Evolutionary conservation across 2,113 vertebrate genomes (phyloP), one percentile per base, ranked within the genome.

Genomic region (Falco punctatus): DNA sequence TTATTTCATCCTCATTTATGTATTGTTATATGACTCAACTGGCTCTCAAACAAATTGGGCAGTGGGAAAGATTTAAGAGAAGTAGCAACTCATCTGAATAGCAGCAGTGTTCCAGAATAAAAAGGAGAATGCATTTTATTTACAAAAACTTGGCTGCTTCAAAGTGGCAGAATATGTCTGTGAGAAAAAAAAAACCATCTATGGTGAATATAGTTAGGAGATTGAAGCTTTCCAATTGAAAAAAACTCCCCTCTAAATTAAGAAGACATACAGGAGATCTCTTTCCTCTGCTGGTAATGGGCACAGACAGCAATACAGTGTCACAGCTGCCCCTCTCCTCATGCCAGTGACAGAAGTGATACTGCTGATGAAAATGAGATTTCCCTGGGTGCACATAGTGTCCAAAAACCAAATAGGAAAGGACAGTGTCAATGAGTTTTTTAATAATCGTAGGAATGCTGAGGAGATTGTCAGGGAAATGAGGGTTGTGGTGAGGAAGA

Each of bases 91-190:
- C 64, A 91, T 95, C 57, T 49, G 57, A 92, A 73, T 75, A 61
- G 55, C 80, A 80, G 35, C 38, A 64, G 18, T 78, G 94, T 94
- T 57, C 54, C 40, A 80, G 81, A 73, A 65, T 17, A 66, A 73
- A 66, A 49, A 81, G 27, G 38, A 88, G 90, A 93, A 91, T 3
- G 1, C 13, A 51, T 94, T 85, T 61, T 82, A 75, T 84, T 92
- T 80, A 59, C 83, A 72, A 81, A 94, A 86, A 10, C 35, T 86
- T 61, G 27, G 9, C 55, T 74, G n/a, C 69, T 94, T 90, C 85
- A 62, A 86, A 14, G 20, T 81, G 88, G 75, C 94, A 96, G 71
- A 92, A 75, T 21, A 75, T 86, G 46, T 88, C 81, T 80, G 61
- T 0, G 0, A 95, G 81, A 82, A 81, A 84, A 81, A 84, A 88